Base-by-base conservation (phyloP, 2,888 invertebrate genomes). In the Tupiocoris notatus region DNA sequence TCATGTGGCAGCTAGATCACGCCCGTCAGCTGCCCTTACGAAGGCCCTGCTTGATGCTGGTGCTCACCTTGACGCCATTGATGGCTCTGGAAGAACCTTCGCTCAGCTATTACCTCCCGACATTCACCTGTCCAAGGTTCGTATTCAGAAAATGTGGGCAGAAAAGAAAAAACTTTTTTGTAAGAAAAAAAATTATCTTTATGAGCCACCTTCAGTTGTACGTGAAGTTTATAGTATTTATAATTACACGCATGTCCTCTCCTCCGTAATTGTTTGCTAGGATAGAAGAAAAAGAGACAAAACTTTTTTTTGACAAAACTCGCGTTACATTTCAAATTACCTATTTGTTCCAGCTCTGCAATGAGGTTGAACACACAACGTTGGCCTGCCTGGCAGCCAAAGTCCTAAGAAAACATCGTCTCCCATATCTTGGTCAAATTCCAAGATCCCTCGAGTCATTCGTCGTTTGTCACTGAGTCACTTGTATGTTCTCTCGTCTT, bases 371-470 rank as follows among this genome's bases (percentile, higher is more conserved):
- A 79, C 92, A 92, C 84, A 91, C 92, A 63, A 89, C 90, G 77
- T 88, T 97, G 80, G 90, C 92, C 82, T 97, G 96, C 84, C 88
- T 95, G 77, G 93, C 96, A 16, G 95, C 96, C 12, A 88, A 91
- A 80, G 90, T 90, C 2, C 91, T 97, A 21, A 83, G 83, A 63
- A 81, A 82, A 75, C 78, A 84, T 79, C 82, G 82, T 56, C 82
- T 87, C 77, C 82, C 82, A 18, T 81, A 79, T 62, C 73, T 71
- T 7, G 77, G 78, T 7, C 67, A 70, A 23, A 75, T 81, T 23
- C 81, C 81, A 1, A 62, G 77, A 21, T 77, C 78, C 23, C 77
- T 80, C 21, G 79, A 79, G 23, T 71, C 77, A 12, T 79, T 80
- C 64, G 79, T 80, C 21, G 56, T 73, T 20, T 75, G 78, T 25